These are phyloP conservation scores for Podocnemis expansa DNA, from an alignment of 2,113 vertebrate genomes.

Conservation along the genomic window DNA sequence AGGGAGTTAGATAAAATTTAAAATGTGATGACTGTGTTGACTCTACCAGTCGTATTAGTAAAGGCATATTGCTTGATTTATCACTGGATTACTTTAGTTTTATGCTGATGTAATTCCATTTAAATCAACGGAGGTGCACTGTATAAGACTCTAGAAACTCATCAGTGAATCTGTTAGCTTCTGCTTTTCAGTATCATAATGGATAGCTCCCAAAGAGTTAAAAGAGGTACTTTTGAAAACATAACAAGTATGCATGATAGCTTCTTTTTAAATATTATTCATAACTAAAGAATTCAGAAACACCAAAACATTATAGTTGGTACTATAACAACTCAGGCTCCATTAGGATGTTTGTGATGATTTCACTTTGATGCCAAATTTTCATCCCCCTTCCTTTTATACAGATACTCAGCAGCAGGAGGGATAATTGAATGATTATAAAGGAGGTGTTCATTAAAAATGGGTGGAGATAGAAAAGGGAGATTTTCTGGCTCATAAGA, in stretches of 20 bases:
- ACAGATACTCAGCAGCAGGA: background rate
- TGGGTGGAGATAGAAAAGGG: background rate
- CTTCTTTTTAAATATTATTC: background rate
- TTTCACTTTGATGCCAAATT: constrained; percentile 45
- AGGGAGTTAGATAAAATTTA: constrained; percentile 14
- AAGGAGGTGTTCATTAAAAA: constrained; percentile 32
- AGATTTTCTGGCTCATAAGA: constrained; percentile 28
- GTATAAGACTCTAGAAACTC: constrained; percentile 10
- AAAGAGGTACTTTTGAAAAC: background rate
- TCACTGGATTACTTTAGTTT: background rate
- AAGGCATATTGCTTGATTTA: background rate
- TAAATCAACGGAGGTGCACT: background rate
- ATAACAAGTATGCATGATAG: background rate
- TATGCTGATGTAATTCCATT: background rate
- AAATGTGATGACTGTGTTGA: constrained; percentile 38
- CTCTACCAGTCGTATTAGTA: constrained; percentile 34
- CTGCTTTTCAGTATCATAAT: background rate
- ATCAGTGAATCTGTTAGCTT: background rate
- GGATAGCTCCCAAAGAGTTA: constrained; percentile 28
- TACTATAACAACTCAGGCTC: constrained; percentile 6
- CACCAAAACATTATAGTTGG: background rate
- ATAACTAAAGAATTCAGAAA: constrained; percentile 1
- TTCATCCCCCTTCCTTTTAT: constrained; percentile 20
- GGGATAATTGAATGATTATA: constrained; percentile 48
- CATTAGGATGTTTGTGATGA: background rate